Evolutionary conservation across 2,888 invertebrate species (phyloP).

Genomic region (Synergus gifuensis): DNA sequence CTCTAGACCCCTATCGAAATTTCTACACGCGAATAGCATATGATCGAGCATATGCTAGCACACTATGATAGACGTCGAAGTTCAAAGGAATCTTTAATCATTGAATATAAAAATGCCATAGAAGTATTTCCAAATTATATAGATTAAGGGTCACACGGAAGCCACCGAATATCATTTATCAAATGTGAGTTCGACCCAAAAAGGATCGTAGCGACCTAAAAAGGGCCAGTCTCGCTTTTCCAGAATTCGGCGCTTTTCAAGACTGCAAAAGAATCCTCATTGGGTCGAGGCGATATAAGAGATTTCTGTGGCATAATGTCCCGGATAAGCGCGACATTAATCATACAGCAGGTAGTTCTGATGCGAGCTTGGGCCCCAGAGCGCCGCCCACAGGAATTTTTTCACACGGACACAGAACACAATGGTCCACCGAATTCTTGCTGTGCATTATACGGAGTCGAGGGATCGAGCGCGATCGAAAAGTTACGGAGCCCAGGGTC

Average conservation of each 20-base stretch:
- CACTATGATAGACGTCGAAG: too few relatives aligned
- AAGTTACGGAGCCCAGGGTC: background rate
- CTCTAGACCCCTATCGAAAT: too few relatives aligned
- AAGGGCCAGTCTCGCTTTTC: slow-evolving; percentile 18
- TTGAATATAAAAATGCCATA: background rate
- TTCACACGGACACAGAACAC: slow-evolving; percentile 57
- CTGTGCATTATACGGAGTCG: slow-evolving; percentile 4
- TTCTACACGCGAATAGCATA: too few relatives aligned
- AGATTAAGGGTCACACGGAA: slow-evolving; percentile 4
- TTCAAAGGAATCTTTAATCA: too few relatives aligned
- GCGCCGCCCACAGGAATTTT: slow-evolving; percentile 58
- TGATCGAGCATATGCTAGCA: too few relatives aligned
- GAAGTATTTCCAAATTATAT: background rate
- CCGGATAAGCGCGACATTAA: slow-evolving; percentile 67
- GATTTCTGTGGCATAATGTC: slow-evolving; percentile 54
- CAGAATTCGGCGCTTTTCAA: slow-evolving; percentile 9
- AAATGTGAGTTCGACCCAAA: slow-evolving; percentile 7
- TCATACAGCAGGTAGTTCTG: slow-evolving; percentile 68
- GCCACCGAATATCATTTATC: slow-evolving; percentile 2
- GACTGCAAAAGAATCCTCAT: background rate
- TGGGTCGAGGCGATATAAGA: slow-evolving; percentile 14
- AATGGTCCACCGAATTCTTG: slow-evolving; percentile 53
- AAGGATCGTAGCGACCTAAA: background rate
- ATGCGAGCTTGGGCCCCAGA: slow-evolving; percentile 53
- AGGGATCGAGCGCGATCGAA: slow-evolving; percentile 26